phyloP scores from a whole-genome alignment of 2,797 vertebrate species.

The Argya squamiceps region DNA sequence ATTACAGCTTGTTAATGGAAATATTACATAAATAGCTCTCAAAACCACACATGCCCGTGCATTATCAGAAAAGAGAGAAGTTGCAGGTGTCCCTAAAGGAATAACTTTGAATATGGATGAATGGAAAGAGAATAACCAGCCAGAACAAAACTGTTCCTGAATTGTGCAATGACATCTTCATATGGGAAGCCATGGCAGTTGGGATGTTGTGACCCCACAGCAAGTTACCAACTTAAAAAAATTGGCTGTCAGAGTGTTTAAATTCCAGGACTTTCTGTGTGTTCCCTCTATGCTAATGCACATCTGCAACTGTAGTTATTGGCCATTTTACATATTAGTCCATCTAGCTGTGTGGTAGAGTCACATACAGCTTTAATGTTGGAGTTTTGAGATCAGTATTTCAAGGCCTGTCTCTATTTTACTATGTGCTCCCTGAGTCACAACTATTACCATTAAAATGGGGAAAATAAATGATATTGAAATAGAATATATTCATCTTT shows the following conservation, averaged over 20 bases:
- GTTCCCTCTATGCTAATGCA: neutral
- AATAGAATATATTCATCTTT: neutral
- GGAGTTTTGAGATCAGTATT: neutral
- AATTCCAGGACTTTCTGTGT: neutral
- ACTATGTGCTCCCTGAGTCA: neutral
- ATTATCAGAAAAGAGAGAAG: slow-evolving; percentile 54
- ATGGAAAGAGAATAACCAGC: slow-evolving; percentile 16
- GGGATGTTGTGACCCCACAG: neutral
- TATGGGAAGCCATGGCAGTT: neutral
- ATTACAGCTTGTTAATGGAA: slow-evolving; percentile 80
- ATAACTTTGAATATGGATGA: neutral
- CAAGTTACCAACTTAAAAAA: neutral
- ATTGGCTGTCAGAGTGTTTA: neutral
- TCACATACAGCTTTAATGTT: neutral
- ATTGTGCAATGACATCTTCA: neutral
- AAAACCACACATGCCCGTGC: neutral
- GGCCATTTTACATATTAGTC: neutral
- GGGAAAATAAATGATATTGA: neutral
- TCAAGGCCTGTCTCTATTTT: neutral
- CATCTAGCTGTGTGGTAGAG: neutral
- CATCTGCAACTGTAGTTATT: neutral
- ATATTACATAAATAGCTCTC: slow-evolving; percentile 74
- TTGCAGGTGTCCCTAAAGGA: slow-evolving; percentile 53
- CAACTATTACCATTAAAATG: neutral
- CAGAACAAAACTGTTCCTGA: neutral